Evolutionary conservation across 2,888 invertebrate species (phyloP), one percentile per base, ranked within the genome.

Genomic region (Prionchulus punctatus): DNA sequence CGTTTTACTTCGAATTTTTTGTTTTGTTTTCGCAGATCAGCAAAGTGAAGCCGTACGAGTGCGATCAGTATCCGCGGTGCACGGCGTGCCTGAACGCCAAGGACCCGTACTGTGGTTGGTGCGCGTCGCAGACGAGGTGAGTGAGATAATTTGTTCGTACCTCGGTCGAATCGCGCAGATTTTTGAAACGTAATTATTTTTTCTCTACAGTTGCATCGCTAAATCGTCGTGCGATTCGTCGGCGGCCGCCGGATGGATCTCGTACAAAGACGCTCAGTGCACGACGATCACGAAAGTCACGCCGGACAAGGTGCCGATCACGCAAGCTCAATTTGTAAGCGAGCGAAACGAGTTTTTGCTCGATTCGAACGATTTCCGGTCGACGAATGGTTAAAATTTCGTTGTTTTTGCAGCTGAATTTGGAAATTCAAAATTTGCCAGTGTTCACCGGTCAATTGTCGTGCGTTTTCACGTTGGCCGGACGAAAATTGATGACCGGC

Each of bases 81-180:
- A 81, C 84, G 74, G 86, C 86, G 67, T 92, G 91, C 74, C 80
- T 92, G 62, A 86, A 86, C 66, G 89, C 88, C 61, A 85, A 86
- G 72, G 91, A 92, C 78, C 92, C 92, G 0, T 92, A 91, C 73
- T 94, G 92, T 74, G 92, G 92, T 60, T 92, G 92, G 92, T 92
- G 92, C 77, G 88, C 89, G 42, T 76, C 90, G 64, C 90, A 90
- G 75, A 91, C 90, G 76, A 90, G 88, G 79, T 79, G 73, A 75
- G 77, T 72, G 23, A 12, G 30, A 26, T 57, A 18, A 21, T 7
- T 36, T 36, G 12, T 36, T 18, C 7, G 36, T 12, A 36, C 36
- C 7, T 12, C 36, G 36, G 36, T 7, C 36, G 18, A 36, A 36
- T 12, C 18, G 36, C 18, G 7, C 36, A 36, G 18, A 36, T 36